Evolutionary conservation across 2,113 vertebrate genomes (phyloP), one percentile per base, ranked within the genome.

Genomic region (Okapia johnstoni): DNA sequence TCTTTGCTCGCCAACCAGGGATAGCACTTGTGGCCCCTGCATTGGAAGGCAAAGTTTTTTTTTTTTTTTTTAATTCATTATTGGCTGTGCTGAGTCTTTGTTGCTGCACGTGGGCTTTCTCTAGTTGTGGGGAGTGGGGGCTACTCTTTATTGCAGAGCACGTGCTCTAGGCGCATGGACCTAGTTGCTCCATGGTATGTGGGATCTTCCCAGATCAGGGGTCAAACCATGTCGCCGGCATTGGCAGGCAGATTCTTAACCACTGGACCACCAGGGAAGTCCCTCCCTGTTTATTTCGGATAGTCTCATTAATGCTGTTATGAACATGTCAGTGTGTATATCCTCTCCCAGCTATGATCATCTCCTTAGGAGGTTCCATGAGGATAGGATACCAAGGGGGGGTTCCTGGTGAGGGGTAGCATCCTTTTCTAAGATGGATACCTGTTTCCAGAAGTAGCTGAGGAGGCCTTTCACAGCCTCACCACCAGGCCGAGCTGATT

Each of bases 401-500:
- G 2, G 1, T 15, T 12, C 12, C 21, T 1, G 0, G 43, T 19
- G 60, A 16, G 77, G 79, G 19, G 21, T 7, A 6, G 26, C 26
- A 23, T 36, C 85, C 25, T 48, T 60, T 54, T 17, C 4, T 11
- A 25, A 85, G 86, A 63, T 33, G 1, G 40, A 11, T 21, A 4
- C 33, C 0, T 19, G 28, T 57, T 43, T 58, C 61, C 6, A 2
- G 15, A 60, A 61, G 85, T 7, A 16, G 48, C 54, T 57, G 63
- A 43, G 52, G 6, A 33, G 61, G 23, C 17, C 26, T 83, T 55
- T 30, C 40, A 7, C 46, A 5, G 0, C 58, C 33, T 57, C 58
- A 0, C 23, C 10, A 0, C 58, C 55, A 1, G 3, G n/a, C 25
- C n/a, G 3, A 83, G 40, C n/a, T 36, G 43, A 14, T 30, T 0